Base-by-base conservation (phyloP, 92 coral and sea anemone genomes). In the Metridium senile region DNA sequence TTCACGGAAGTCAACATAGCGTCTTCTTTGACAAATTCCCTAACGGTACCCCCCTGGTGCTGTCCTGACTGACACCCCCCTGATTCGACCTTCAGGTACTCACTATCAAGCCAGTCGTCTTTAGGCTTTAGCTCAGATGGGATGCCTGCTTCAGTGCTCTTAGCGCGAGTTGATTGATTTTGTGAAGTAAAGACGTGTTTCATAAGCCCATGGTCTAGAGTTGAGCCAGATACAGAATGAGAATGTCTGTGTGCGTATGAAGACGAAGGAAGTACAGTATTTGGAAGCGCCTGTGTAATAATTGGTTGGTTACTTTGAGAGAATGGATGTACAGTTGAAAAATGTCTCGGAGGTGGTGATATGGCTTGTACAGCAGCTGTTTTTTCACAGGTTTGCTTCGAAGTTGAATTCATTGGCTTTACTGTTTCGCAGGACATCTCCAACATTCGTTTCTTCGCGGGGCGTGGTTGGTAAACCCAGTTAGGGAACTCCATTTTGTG, bases 381-480 rank as follows among this genome's bases (percentile, higher is more conserved):
- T 51, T 17, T 25, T 33, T 57, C 51, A 30, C 61, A 32, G 47
- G 16, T 19, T 70, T 72, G 67, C 21, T 22, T 58, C 33, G 20
- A 21, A 16, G 51, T 17, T 26, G 78, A 62, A 19, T 23, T 33
- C 19, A 32, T 4, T 0, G 56, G 30, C 11, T 58, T 73, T n/a
- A 19, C 23, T 11, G 53, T 13, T 23, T 33, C 18, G 33, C 67
- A 26, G 46, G 78, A 16, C 25, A 70, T 33, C 11, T 79, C 53
- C 18, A 79, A 17, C 31, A 74, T 52, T 29, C 89, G 65, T 62
- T 72, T 83, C 62, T 88, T 92, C 18, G 97, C 88, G 13, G 97
- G 91, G 29, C 97, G 81, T 9, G 98, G 98, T 30, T 94, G 98
- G 47, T 94, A 94, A 31, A 94, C 95, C 98, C 98, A 94, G 78